Conservation (phyloP, 1,140 invertebrate genomes). For the Drosophila mojavensis region DNA sequence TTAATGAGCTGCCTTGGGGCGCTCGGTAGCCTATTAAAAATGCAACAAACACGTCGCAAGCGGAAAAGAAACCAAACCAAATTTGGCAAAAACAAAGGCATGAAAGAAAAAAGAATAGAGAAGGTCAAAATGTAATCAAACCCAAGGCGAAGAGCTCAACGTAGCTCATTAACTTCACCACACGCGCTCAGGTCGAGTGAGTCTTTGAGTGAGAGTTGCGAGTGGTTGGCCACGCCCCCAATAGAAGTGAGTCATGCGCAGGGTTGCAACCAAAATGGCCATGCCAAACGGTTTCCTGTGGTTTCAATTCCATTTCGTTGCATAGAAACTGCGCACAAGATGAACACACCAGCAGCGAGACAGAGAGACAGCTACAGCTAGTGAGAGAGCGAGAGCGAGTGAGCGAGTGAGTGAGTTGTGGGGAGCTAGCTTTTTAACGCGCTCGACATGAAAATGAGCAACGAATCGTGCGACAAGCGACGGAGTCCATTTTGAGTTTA, state of each 20-base stretch:
- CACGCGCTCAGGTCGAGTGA: constrained; percentile 39
- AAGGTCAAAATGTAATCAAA: constrained; percentile 78
- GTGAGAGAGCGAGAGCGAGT: constrained; percentile 11
- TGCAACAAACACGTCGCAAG: constrained; percentile 70
- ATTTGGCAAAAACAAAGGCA: constrained; percentile 28
- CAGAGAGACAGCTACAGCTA: constrained; percentile 17
- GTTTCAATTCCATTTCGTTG: constrained; percentile 57
- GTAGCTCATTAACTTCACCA: constrained; percentile 59
- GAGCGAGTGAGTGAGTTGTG: constrained; percentile 28
- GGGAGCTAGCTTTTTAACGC: constrained; percentile 71
- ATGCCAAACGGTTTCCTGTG: constrained; percentile 20
- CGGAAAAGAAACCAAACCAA: constrained; percentile 26
- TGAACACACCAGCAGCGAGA: constrained; percentile 3
- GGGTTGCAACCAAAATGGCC: constrained; percentile 59
- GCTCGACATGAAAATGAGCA: constrained; percentile 83
- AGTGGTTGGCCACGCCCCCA: constrained; percentile 52
- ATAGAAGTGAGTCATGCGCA: constrained; percentile 57
- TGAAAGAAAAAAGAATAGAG: constrained; percentile 26
- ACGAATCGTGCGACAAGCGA: constrained; percentile 80
- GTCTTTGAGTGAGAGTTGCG: constrained; percentile 31
- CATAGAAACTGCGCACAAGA: constrained; percentile 47
- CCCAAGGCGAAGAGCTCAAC: constrained; percentile 39
- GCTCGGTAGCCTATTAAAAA: constrained; percentile 75
- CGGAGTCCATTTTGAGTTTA: constrained; percentile 84
- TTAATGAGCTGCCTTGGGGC: constrained; percentile 67